These are phyloP conservation scores for Caenorhabditis plicata DNA, from an alignment of 2,888 invertebrate species.

Conservation along the genomic window DNA sequence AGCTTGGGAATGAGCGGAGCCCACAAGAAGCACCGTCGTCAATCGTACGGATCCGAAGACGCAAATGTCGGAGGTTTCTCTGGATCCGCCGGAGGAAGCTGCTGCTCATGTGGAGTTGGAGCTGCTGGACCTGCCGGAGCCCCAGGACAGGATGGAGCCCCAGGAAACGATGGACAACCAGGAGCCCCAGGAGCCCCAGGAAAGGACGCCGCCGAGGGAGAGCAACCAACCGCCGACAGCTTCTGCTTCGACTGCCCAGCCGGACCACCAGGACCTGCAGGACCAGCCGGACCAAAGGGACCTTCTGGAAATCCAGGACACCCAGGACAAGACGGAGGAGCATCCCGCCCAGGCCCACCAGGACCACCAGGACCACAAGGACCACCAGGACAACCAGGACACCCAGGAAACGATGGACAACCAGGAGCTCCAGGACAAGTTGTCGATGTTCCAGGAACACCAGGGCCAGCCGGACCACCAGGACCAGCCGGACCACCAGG, in stretches of 20 bases:
- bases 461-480: slow-evolving; percentile 51
- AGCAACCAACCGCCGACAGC: slow-evolving; percentile 26
- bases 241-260: slow-evolving; percentile 53
- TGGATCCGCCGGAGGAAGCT: slow-evolving; percentile 35
- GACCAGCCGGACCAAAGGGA: slow-evolving; percentile 45
- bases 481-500: slow-evolving; percentile 51
- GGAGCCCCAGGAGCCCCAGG: slow-evolving; percentile 45
- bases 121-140: slow-evolving; percentile 41
- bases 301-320: slow-evolving; percentile 41
- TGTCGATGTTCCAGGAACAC: slow-evolving; percentile 39
- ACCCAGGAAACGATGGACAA: slow-evolving; percentile 44
- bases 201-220: slow-evolving; percentile 40
- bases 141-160: slow-evolving; percentile 47
- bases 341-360: slow-evolving; percentile 38
- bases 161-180: slow-evolving; percentile 49
- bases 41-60: slow-evolving; percentile 28
- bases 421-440: slow-evolving; percentile 44
- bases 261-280: slow-evolving; percentile 40
- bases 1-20: slow-evolving; percentile 23
- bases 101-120: slow-evolving; percentile 48
- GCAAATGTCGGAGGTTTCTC: slow-evolving; percentile 35
- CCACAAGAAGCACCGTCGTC: slow-evolving; percentile 21
- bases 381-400: slow-evolving; percentile 43
- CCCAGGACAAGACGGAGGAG: slow-evolving; percentile 41
- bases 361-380: slow-evolving; percentile 44